phyloP scores from a whole-genome alignment of 2,113 vertebrate species.

The Periophthalmodon schlosseri region DNA sequence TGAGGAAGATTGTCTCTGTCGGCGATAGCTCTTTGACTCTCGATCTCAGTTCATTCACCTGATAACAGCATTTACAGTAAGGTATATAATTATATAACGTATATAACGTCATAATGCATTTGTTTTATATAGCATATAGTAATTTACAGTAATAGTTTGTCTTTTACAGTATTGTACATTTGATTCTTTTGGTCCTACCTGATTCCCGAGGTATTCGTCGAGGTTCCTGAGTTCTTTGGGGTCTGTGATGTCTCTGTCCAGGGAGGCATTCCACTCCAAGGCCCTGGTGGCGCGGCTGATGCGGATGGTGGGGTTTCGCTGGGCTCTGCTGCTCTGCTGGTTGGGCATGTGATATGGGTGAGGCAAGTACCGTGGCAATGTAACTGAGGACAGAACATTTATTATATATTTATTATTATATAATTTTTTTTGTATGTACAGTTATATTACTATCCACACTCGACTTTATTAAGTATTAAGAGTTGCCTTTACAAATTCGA shows the following conservation, averaged over 20 bases:
- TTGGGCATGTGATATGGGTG: slow-evolving; percentile 39
- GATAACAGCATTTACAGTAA: slow-evolving; percentile 12
- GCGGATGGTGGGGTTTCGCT: slow-evolving; percentile 79
- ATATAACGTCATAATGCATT: too few relatives aligned
- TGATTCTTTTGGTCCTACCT: slow-evolving; percentile 75
- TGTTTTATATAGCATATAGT: too few relatives aligned
- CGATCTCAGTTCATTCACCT: slow-evolving; percentile 88
- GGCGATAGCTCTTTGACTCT: slow-evolving; percentile 80
- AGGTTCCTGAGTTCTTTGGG: slow-evolving; percentile 88
- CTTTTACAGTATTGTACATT: not conserved
- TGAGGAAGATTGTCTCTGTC: slow-evolving; percentile 87
- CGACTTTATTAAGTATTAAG: too few relatives aligned
- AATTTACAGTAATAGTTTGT: too few relatives aligned
- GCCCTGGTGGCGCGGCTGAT: slow-evolving; percentile 86
- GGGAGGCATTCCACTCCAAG: slow-evolving; percentile 78
- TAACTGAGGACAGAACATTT: slow-evolving; percentile 39
- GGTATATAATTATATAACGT: too few relatives aligned
- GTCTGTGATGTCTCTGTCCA: slow-evolving; percentile 84
- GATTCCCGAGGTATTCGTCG: slow-evolving; percentile 92
- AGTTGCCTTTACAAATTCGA: too few relatives aligned
- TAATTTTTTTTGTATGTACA: too few relatives aligned
- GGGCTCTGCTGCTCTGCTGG: slow-evolving; percentile 47
- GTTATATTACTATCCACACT: too few relatives aligned
- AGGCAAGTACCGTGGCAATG: slow-evolving; percentile 32
- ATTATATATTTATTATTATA: too few relatives aligned